A percentile compares a stretch with the other conserved stretches of the same genome.
These are phyloP conservation scores for Sarcophaga caerulescens DNA, from an alignment of 2,888 invertebrate genomes.

Conservation along the genomic window DNA sequence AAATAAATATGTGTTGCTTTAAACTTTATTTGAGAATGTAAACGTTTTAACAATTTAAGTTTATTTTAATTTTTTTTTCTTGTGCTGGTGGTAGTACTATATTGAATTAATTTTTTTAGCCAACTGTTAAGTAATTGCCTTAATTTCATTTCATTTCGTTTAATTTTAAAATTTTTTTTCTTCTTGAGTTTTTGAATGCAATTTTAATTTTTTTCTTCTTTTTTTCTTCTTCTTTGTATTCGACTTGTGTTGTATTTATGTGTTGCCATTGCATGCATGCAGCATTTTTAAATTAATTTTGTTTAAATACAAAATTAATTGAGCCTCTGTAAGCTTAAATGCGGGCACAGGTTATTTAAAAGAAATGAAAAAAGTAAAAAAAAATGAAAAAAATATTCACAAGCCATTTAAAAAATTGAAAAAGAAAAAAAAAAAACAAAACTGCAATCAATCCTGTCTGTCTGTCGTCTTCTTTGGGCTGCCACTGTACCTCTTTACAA, in stretches of 20 bases:
- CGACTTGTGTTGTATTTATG: too few species aligned
- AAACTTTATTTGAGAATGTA: background rate
- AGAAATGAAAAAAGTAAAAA: background rate
- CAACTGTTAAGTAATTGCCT: slow-evolving; percentile 24
- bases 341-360: background rate
- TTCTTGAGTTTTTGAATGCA: background rate
- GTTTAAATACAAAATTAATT: slow-evolving; percentile 39
- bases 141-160: slow-evolving; percentile 17
- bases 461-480: background rate
- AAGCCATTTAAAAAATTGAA: background rate
- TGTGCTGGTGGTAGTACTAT: background rate
- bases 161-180: background rate
- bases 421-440: background rate
- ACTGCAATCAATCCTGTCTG: background rate
- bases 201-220: background rate
- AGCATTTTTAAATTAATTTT: slow-evolving; percentile 26
- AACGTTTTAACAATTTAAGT: background rate
- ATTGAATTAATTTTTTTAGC: background rate
- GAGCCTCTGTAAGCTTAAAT: slow-evolving; percentile 11
- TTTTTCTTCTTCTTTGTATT: too few species aligned
- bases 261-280: slow-evolving; percentile 7
- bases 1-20: background rate
- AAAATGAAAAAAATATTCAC: background rate
- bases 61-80: background rate
- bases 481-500: background rate